phyloP scores from a whole-genome alignment of 2,797 vertebrate genomes.

The Okamejei kenojei region DNA sequence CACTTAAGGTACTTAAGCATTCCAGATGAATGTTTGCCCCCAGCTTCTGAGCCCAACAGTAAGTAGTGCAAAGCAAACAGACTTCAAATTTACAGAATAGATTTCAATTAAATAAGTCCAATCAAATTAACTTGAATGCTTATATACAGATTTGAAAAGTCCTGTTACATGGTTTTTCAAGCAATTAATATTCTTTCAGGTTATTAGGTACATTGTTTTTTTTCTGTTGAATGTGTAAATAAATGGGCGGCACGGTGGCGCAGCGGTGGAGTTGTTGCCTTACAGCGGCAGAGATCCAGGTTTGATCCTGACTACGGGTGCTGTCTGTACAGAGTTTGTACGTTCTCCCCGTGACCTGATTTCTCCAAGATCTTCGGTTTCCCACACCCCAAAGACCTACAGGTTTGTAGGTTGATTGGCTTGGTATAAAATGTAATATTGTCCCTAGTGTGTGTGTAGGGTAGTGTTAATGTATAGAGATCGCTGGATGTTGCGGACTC shows the following conservation, averaged over 20 bases:
- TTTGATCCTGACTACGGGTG: no score
- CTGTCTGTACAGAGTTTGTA: no score
- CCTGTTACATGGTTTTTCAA: not conserved
- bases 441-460: no score
- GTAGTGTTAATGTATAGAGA: no score
- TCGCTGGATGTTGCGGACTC: no score
- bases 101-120: not conserved
- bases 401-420: no score
- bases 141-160: not conserved
- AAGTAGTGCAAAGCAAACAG: not conserved
- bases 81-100: not conserved
- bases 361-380: no score
- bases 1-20: not conserved
- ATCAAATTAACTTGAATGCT: not conserved
- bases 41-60: not conserved
- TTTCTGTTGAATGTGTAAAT: not conserved
- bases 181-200: not conserved
- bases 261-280: no score
- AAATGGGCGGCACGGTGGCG: not conserved
- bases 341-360: no score
- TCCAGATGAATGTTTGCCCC: not conserved
- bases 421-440: no score
- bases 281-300: no score
- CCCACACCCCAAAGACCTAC: no score
- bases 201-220: not conserved